These are phyloP conservation scores for Pteropus rufus DNA, from an alignment of 2,797 vertebrate species.

Conservation along the genomic window DNA sequence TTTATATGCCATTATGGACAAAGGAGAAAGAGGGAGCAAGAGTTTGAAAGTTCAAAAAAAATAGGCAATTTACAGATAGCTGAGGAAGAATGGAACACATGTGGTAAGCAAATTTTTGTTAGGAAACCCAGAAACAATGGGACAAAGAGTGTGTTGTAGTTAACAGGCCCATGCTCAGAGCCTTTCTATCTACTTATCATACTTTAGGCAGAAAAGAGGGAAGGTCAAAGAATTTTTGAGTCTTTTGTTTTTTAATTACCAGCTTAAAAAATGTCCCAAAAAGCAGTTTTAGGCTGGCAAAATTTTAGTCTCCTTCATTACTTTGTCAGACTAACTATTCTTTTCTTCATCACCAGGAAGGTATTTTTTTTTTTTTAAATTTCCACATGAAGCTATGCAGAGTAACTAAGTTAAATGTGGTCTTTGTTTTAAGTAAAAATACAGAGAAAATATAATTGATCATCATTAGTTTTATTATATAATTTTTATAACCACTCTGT, in stretches of 20 bases:
- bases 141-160: neutral
- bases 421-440: neutral
- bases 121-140: no score
- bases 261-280: no score
- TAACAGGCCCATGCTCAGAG: neutral
- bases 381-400: neutral
- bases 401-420: neutral
- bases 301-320: neutral
- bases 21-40: neutral
- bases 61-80: no score
- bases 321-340: neutral
- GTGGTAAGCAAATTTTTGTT: neutral
- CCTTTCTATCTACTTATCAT: neutral
- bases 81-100: no score
- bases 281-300: neutral
- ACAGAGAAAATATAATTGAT: neutral
- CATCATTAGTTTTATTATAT: neutral
- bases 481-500: neutral
- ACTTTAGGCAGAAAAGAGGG: neutral
- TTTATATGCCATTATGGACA: neutral
- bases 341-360: neutral
- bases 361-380: neutral
- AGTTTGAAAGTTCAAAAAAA: neutral
- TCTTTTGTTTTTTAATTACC: no score
- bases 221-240: neutral